Evolutionary conservation across 1,140 invertebrate species (phyloP).

Genomic region (Drosophila yakuba): DNA sequence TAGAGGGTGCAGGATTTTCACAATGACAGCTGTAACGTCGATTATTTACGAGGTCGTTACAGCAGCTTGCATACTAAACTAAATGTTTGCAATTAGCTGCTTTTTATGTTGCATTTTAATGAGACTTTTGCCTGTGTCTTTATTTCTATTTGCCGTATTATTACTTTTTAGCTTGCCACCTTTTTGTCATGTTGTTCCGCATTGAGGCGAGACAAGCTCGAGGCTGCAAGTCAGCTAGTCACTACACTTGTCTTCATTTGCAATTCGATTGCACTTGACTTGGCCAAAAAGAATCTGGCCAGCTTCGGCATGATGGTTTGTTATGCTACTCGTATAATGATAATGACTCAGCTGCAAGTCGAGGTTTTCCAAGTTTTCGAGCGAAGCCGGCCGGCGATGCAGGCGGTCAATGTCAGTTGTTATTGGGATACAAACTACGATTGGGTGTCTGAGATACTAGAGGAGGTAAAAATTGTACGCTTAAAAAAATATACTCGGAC

Average conservation of each 20-base stretch:
- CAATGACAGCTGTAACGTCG: conserved; percentile 32
- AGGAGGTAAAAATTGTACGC: background rate
- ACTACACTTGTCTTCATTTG: conserved; percentile 71
- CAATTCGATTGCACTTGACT: conserved; percentile 70
- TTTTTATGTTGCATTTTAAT: conserved; percentile 77
- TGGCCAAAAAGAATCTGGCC: conserved; percentile 47
- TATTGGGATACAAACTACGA: conserved; percentile 1
- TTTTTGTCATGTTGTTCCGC: conserved; percentile 71
- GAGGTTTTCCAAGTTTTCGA: background rate
- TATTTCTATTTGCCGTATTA: conserved; percentile 5
- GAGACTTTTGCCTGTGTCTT: conserved; percentile 52
- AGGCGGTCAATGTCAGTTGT: conserved; percentile 69
- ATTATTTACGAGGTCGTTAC: conserved; percentile 49
- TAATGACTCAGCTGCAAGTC: conserved; percentile 61
- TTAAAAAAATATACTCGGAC: background rate
- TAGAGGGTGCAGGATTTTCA: conserved; percentile 20
- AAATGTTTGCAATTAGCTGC: conserved; percentile 64
- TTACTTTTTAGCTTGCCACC: conserved; percentile 20
- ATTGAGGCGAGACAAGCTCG: conserved; percentile 70
- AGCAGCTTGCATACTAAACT: conserved; percentile 31
- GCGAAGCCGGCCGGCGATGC: conserved; percentile 68
- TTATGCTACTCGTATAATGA: conserved; percentile 17
- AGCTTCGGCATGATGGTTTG: conserved; percentile 8
- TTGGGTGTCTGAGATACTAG: background rate
- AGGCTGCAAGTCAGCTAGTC: conserved; percentile 31